Conservation (phyloP, 1,140 invertebrate species). For the Drosophila orosa region DNA sequence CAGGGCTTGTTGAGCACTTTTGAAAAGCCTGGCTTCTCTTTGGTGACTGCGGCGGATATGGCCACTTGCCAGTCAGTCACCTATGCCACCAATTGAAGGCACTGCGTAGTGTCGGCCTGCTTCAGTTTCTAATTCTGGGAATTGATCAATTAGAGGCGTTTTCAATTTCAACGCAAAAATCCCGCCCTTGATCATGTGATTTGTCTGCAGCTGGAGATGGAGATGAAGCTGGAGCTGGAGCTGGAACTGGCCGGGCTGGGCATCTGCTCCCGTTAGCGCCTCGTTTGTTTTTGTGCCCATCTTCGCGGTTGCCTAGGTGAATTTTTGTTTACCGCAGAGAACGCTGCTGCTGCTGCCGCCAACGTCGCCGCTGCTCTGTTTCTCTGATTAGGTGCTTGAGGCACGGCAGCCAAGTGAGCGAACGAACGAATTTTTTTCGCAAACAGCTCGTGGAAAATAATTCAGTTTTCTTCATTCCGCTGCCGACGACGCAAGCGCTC, state of each 20-base stretch:
- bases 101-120: slow-evolving; percentile 37
- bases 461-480: slow-evolving; percentile 81
- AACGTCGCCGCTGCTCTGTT: slow-evolving; percentile 10
- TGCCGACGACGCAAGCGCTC: slow-evolving; percentile 76
- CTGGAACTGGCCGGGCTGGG: neutral
- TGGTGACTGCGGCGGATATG: slow-evolving; percentile 62
- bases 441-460: slow-evolving; percentile 71
- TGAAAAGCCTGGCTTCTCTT: slow-evolving; percentile 6
- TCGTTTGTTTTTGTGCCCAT: slow-evolving; percentile 58
- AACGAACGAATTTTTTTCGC: slow-evolving; percentile 53
- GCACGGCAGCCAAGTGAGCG: slow-evolving; percentile 52
- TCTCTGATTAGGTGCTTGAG: slow-evolving; percentile 48
- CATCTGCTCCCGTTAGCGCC: slow-evolving; percentile 17
- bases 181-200: slow-evolving; percentile 59
- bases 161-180: slow-evolving; percentile 21
- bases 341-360: slow-evolving; percentile 2
- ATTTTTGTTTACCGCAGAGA: slow-evolving; percentile 74
- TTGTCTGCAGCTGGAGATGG: slow-evolving; percentile 16
- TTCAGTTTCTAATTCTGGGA: slow-evolving; percentile 80
- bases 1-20: slow-evolving; percentile 11
- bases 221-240: slow-evolving; percentile 5
- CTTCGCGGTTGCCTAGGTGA: slow-evolving; percentile 69
- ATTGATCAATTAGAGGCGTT: slow-evolving; percentile 70
- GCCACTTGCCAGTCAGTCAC: slow-evolving; percentile 52
- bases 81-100: slow-evolving; percentile 35